A percentile compares a stretch with the other conserved stretches of the same genome.
These are phyloP conservation scores for Tetraneura akinire DNA, from an alignment of 1,140 invertebrate species.

Conservation along the genomic window DNA sequence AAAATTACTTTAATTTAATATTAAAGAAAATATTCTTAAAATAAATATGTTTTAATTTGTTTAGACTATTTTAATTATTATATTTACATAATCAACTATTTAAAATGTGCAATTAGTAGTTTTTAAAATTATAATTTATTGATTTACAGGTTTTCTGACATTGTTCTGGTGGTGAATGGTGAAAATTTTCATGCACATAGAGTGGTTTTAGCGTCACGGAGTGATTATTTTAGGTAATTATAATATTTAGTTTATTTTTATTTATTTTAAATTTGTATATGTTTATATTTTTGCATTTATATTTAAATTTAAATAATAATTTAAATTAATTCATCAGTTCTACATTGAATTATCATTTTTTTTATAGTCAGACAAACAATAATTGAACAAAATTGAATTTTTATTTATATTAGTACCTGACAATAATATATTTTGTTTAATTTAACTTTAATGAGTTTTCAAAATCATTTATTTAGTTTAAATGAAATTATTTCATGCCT, in stretches of 20 bases:
- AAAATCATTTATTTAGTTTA: not conserved
- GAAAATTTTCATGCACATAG: conserved; percentile 83
- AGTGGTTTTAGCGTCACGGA: conserved; percentile 88
- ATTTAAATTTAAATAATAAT: no score
- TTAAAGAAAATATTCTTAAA: no score
- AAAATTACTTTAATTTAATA: no score
- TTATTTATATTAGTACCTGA: not conserved
- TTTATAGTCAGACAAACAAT: no score
- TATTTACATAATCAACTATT: no score
- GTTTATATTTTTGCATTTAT: no score
- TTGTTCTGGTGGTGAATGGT: conserved; percentile 84
- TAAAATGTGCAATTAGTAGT: not conserved
- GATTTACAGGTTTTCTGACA: conserved; percentile 63
- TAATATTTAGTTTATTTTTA: not conserved
- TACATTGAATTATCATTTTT: not conserved
- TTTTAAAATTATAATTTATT: not conserved
- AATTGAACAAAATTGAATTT: not conserved
- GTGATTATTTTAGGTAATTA: conserved; percentile 85
- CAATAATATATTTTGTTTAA: not conserved
- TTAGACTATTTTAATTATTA: no score
- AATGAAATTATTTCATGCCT: not conserved
- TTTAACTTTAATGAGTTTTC: not conserved
- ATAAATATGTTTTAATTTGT: no score
- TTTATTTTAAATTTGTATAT: no score
- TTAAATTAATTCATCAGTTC: not conserved